Percentiles rank a stretch among this genome's conserved stretches.
Conservation (phyloP, 2,797 vertebrate genomes). For the Premnoplex brunnescens region DNA sequence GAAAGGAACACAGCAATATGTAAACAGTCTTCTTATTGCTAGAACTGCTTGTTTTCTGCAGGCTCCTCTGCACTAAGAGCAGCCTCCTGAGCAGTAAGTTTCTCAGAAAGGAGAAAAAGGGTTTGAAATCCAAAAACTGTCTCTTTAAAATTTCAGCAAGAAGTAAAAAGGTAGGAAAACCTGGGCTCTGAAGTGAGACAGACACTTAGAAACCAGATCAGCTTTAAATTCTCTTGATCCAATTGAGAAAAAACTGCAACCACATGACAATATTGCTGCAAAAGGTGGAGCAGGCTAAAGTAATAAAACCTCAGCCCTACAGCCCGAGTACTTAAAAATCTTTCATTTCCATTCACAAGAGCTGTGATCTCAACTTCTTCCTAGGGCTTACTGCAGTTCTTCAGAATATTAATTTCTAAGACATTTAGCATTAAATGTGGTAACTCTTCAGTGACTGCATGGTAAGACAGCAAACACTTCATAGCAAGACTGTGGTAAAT, state of each 20-base stretch:
- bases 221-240: not conserved
- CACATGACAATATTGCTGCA: not conserved
- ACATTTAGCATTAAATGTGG: accelerated
- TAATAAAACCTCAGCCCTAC: not conserved
- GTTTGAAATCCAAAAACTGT: not conserved
- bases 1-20: not conserved
- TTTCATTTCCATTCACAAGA: not conserved
- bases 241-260: not conserved
- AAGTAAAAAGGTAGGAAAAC: not conserved
- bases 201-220: not conserved
- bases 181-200: not conserved
- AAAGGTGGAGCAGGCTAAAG: not conserved
- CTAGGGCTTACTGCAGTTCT: not conserved
- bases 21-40: not conserved
- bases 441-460: not conserved
- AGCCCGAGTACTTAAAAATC: not conserved
- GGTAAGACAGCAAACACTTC: not conserved
- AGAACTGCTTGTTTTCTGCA: not conserved
- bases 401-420: not conserved
- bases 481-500: not conserved
- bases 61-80: not conserved
- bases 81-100: not conserved
- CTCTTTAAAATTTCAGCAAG: not conserved
- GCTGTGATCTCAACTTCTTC: not conserved
- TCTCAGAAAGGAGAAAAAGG: not conserved